Base-by-base conservation (phyloP, 2,113 vertebrate species). In the Dryoscopus gambensis region DNA sequence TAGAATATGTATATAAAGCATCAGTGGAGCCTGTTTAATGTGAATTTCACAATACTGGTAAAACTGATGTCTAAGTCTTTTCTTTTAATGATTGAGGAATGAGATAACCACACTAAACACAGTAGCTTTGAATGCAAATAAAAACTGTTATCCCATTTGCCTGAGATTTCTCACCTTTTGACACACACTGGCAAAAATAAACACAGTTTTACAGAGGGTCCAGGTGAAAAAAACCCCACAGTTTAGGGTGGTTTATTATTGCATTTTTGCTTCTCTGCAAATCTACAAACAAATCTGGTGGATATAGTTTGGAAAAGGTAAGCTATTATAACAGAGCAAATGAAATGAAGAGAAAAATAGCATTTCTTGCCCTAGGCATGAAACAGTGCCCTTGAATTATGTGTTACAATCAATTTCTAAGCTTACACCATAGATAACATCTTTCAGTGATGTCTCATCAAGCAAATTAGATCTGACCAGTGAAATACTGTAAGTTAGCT, bases 341-440 rank as follows among this genome's bases (percentile, higher is more conserved):
- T 78, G 39, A 97, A 75, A 94, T 70, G 20, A 95, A 78, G 91
- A 87, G 65, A 93, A 94, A 97, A 92, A 96, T 44, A 96, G 71
- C 79, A 57, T 89, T 79, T 80, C 20, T 62, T 90, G 87, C 95
- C 88, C 69, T 69, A 92, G 96, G 95, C 95, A 93, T 64, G 68
- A 95, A 96, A 70, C 87, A 82, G 37, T 90, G 95, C 84, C 95
- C 97, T 83, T 97, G 87, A 96, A 96, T 87, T 93, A 93, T 90
- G 84, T 97, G 93, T 90, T 97, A 94, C 84, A 97, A 97, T 97
- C 89, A 96, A 97, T 98, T 98, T 91, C 86, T 77, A 89, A 97
- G 95, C 94, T 90, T 95, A 91, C 90, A 93, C 75, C 87, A 96
- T 22, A 96, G 94, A 95, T 95, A 97, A 67, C 76, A 93, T 77